Percentiles rank a stretch among this genome's conserved stretches.
These are phyloP conservation scores for Nomada flava DNA, from an alignment of 2,888 invertebrate genomes.

Conservation along the genomic window DNA sequence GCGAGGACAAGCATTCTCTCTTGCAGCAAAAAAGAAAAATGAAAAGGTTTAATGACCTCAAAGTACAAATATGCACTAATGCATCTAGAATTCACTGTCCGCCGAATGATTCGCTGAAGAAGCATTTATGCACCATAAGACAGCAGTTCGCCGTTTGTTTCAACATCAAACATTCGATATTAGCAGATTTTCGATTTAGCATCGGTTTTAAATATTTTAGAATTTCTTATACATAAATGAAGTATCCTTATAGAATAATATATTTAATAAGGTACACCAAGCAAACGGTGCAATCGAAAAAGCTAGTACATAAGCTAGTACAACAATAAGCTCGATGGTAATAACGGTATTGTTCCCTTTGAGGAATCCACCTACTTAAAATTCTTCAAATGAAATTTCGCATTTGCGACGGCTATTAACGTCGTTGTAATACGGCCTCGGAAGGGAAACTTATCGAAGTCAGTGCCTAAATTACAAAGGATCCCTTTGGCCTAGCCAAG, in stretches of 20 bases:
- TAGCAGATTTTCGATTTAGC: too few species aligned
- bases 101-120: conserved; percentile 57
- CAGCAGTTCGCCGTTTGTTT: conserved; percentile 11
- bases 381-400: background rate
- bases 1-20: background rate
- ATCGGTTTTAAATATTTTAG: background rate
- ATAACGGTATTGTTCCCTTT: background rate
- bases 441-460: background rate
- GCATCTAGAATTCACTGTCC: conserved; percentile 49
- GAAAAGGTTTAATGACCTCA: conserved; percentile 36
- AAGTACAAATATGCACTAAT: conserved; percentile 31
- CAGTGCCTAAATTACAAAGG: background rate
- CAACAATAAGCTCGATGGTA: background rate
- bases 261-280: background rate
- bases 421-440: conserved; percentile 11
- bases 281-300: background rate
- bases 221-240: background rate
- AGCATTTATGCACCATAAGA: conserved; percentile 33
- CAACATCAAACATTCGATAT: conserved; percentile 1
- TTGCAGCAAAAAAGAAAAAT: background rate
- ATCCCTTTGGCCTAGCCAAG: background rate
- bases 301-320: background rate
- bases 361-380: background rate
- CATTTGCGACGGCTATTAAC: background rate
- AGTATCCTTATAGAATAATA: background rate